Evolutionary conservation across 2,888 invertebrate genomes (phyloP), one percentile per base, ranked within the genome.

Genomic region (Graphium colonna): DNA sequence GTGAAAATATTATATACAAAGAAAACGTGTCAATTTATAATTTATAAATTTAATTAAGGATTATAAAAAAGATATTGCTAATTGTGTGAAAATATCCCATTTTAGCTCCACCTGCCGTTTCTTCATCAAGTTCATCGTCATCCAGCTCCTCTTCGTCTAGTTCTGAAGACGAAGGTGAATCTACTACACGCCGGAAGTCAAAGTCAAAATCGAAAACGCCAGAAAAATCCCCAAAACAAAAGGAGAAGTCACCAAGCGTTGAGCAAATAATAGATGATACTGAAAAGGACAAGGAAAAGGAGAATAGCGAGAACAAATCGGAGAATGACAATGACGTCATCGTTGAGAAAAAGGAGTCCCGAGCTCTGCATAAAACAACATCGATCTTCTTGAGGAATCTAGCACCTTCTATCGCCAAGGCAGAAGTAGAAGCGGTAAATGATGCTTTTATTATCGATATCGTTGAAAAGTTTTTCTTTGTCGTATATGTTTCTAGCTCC

Each of bases 301-400:
- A 79, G 8, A 86, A 82, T 52, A 71, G 65, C 0, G 82, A 73
- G 60, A 79, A 92, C 61, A 87, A 92, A 75, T 67, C 88, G 68
- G 64, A 92, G 82, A 70, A 82, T 0, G 91, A 91, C 3, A 90
- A 79, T 47, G 92, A 92, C 42, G 84, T 80, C 40, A 72, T 78
- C 18, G 76, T 75, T 10, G 84, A 82, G 62, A 89, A 86, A 66
- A 88, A 85, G 60, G 85, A 86, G 65, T 92, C 93, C 0, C 91
- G 94, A 48, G 94, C 96, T 1, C 89, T 98, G 39, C 99, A 99
- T 79, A 97, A 97, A 73, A 99, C 99, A 0, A 96, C 97, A 18
- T 98, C 98, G 1, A 98, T 99, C 65, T 99, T 99, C 77, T 90
- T 99, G 54, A 92, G 99, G 43, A 99, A 98, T 82, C 91, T 99